Conservation (phyloP, 1,140 invertebrate species). For the Drosophila pruinosa region DNA sequence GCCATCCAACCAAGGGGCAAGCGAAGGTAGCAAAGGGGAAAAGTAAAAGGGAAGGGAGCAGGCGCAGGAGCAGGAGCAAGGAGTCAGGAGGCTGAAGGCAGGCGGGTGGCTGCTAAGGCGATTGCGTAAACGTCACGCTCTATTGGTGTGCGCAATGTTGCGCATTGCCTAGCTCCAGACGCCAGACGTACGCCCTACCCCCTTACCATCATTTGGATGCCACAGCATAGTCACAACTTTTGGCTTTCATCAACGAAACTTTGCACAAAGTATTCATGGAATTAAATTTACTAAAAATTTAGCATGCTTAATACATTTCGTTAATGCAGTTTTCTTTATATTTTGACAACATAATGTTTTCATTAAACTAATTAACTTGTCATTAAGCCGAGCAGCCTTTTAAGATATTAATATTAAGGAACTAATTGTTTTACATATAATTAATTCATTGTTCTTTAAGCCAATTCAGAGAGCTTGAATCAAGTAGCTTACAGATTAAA, state of each 20-base stretch:
- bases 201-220: neutral
- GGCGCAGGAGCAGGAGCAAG: neutral
- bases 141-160: constrained; percentile 54
- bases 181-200: neutral
- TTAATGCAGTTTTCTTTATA: too few relatives aligned
- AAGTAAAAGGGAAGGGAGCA: neutral
- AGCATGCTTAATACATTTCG: too few relatives aligned
- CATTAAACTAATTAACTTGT: too few relatives aligned
- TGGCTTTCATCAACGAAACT: constrained; percentile 3
- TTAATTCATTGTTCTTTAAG: too few relatives aligned
- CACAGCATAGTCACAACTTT: neutral
- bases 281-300: neutral
- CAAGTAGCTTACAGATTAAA: too few relatives aligned
- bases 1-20: neutral
- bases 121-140: constrained; percentile 61
- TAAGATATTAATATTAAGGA: too few relatives aligned
- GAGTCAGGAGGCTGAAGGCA: neutral
- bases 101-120: neutral
- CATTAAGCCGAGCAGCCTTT: too few relatives aligned
- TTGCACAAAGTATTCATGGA: neutral
- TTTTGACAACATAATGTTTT: too few relatives aligned
- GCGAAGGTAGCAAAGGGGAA: neutral
- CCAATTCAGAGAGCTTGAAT: too few relatives aligned
- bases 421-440: too few relatives aligned
- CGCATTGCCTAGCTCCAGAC: constrained; percentile 6